phyloP scores from a whole-genome alignment of 2,888 invertebrate species.

The Trissonchulus latispiculum region DNA sequence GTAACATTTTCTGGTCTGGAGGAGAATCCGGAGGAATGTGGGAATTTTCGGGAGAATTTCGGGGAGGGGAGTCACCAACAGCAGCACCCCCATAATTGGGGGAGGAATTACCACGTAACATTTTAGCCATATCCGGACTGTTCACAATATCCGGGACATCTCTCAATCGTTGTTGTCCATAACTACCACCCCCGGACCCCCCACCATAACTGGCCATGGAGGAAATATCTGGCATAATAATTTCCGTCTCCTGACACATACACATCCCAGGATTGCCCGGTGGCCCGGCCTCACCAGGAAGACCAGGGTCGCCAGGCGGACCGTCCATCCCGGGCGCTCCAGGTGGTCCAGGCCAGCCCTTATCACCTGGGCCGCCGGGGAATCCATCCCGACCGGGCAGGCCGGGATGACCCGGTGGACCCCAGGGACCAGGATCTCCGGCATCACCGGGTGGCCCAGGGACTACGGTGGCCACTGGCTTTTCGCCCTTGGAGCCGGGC shows the following conservation, averaged over 20 bases:
- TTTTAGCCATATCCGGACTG: no score
- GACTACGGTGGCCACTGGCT: conserved; percentile 35
- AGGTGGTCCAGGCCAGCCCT: conserved; percentile 36
- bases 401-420: conserved; percentile 36
- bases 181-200: background rate
- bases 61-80: no score
- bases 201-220: background rate
- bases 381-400: conserved; percentile 24
- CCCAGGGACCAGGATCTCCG: conserved; percentile 32
- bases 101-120: no score
- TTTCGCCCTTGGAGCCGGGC: conserved; percentile 43
- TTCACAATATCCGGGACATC: no score
- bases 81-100: no score
- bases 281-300: conserved; percentile 36
- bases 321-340: conserved; percentile 28
- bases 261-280: conserved; percentile 37
- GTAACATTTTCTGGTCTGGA: no score
- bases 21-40: no score
- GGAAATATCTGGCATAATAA: background rate
- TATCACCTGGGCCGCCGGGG: conserved; percentile 17
- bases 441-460: conserved; percentile 34
- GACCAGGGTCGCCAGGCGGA: conserved; percentile 31
- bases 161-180: no score
- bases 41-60: no score
- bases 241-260: conserved; percentile 30